Conservation (phyloP, 2,888 invertebrate species). For the Serrognathus titanus region DNA sequence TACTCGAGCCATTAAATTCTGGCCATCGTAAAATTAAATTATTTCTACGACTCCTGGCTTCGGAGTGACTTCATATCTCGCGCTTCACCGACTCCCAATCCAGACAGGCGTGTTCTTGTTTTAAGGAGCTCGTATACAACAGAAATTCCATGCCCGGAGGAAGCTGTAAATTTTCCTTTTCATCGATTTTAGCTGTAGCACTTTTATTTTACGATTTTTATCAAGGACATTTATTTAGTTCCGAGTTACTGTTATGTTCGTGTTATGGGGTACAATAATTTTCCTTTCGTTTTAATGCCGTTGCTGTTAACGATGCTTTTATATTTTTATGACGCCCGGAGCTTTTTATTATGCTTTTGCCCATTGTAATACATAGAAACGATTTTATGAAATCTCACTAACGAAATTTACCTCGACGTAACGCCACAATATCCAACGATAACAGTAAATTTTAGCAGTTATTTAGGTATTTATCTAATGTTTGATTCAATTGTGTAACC, state of each 20-base stretch:
- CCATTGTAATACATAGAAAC: too few species aligned
- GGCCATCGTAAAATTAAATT: conserved; percentile 7
- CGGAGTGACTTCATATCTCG: too few species aligned
- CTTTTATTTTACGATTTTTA: conserved; percentile 14
- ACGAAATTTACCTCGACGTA: too few species aligned
- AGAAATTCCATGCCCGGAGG: conserved; percentile 2
- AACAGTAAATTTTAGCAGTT: too few species aligned
- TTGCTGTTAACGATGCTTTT: conserved; percentile 15
- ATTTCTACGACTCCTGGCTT: not conserved
- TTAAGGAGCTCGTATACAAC: not conserved
- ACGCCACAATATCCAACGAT: too few species aligned
- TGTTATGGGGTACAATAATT: conserved; percentile 13
- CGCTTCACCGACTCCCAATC: too few species aligned
- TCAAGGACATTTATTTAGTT: conserved; percentile 14
- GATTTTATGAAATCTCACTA: too few species aligned
- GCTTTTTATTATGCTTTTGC: conserved; percentile 5
- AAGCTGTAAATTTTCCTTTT: conserved; percentile 22
- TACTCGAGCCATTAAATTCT: conserved; percentile 5
- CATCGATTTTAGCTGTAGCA: conserved; percentile 16
- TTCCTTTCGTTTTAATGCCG: conserved; percentile 15
- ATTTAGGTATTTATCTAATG: too few species aligned
- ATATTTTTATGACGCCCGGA: conserved; percentile 7
- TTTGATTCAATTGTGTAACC: too few species aligned
- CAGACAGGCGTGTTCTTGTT: too few species aligned
- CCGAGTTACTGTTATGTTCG: conserved; percentile 11